Base-by-base conservation (phyloP, 2,113 vertebrate species). In the Antigone vipio region DNA sequence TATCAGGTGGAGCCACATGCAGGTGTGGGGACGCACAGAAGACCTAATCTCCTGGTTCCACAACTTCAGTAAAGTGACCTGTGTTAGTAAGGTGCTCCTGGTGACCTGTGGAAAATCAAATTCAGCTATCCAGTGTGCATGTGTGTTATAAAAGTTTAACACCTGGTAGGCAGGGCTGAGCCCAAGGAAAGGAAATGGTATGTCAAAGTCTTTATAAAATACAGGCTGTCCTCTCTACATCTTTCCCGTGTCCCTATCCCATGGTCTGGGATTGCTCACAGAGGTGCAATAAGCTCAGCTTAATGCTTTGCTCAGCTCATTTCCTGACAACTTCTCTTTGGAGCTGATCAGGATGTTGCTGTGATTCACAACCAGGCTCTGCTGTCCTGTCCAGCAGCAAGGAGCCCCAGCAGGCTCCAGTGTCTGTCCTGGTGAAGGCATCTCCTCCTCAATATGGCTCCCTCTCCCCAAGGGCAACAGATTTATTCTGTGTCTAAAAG, bases 181-280 rank as follows among this genome's bases (percentile, higher is more conserved):
- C 26, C 50, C 0, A 6, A 38, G 58, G 32, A 38, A n/a, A 67
- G 15, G 38, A 66, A 82, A 40, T 11, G 23, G 9, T 18, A 11
- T 5, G 12, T 14, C 45, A 50, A 74, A 27, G 8, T 14, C 15
- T 45, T 50, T 42, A 47, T 12, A 30, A 60, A 82, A 62, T 9
- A 9, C 6, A 50, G 4, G 15, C 2, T 3, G 3, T 35, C 40
- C 32, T 44, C 44, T 78, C 11, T 7, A 5, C 9, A 3, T 17
- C 63, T 71, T 64, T 47, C 21, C 30, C 2, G 1, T 13, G 30
- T 0, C 8, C 14, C 9, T 2, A 29, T 2, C 16, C 47, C 6
- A 0, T 15, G 22, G 15, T 11, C 42, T 76, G 67, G 76, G 32
- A 14, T 8, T 71, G 44, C 49, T 75, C 23, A 27, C 4, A 22